These are phyloP conservation scores for Thripadectes ignobilis DNA, from an alignment of 2,797 vertebrate genomes.

Conservation along the genomic window DNA sequence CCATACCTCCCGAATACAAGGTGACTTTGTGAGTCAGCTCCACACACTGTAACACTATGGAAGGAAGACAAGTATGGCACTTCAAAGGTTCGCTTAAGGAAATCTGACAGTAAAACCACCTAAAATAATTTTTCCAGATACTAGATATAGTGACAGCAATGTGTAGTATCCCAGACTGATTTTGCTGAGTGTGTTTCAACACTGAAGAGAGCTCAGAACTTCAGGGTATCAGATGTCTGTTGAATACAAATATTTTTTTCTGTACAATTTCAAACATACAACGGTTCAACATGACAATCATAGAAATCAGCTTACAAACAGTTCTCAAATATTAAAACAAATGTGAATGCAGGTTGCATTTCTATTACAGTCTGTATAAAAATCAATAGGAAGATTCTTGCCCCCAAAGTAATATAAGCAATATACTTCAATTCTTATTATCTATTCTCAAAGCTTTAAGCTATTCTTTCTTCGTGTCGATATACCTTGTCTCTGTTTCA, in stretches of 20 bases:
- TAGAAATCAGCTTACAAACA: background rate
- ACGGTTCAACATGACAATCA: background rate
- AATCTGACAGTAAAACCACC: background rate
- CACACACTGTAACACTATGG: background rate
- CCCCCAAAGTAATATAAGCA: background rate
- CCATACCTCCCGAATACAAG: background rate
- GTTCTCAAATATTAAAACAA: background rate
- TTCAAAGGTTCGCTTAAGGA: background rate
- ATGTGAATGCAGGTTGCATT: background rate
- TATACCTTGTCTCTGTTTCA: background rate
- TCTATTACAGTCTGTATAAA: background rate
- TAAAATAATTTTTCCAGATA: background rate
- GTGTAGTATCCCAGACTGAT: background rate
- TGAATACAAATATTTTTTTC: background rate
- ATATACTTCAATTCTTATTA: background rate
- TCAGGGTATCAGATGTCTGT: background rate
- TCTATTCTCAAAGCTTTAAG: background rate
- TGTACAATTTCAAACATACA: background rate
- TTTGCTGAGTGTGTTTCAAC: background rate
- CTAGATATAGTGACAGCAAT: background rate
- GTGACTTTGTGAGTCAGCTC: conserved; percentile 18
- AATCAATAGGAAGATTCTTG: background rate
- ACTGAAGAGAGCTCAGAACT: background rate
- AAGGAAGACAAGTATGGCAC: background rate
- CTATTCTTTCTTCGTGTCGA: background rate